Conservation (phyloP, 23 tunicate species). For the Clavelina lepadiformis region DNA sequence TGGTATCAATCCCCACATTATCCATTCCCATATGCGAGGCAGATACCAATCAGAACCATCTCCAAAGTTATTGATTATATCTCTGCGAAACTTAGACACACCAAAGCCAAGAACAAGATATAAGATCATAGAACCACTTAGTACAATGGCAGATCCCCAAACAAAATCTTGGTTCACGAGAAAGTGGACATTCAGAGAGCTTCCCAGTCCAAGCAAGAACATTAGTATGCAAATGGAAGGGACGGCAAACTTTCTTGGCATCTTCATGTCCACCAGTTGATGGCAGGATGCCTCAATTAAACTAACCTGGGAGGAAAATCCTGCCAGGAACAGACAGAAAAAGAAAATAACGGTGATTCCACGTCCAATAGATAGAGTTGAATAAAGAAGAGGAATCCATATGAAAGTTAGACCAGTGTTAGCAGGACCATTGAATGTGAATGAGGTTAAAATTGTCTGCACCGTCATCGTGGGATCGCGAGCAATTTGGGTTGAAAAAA, state of each 20-base stretch:
- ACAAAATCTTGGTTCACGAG: slow-evolving; percentile 84
- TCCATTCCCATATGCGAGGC: slow-evolving; percentile 57
- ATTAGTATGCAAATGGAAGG: slow-evolving; percentile 50
- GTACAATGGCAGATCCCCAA: slow-evolving; percentile 80
- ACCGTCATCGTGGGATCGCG: slow-evolving; percentile 50
- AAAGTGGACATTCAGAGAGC: slow-evolving; percentile 60
- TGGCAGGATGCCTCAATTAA: slow-evolving; percentile 62
- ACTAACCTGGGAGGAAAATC: slow-evolving; percentile 67
- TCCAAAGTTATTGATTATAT: slow-evolving; percentile 48
- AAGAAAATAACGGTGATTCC: slow-evolving; percentile 61
- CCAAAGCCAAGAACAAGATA: slow-evolving; percentile 54
- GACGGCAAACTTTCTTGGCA: slow-evolving; percentile 66
- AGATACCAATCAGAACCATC: slow-evolving; percentile 69
- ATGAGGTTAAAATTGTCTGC: slow-evolving; percentile 38
- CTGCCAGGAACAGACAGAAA: slow-evolving; percentile 65
- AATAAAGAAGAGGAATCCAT: slow-evolving; percentile 72
- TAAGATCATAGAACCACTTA: slow-evolving; percentile 71
- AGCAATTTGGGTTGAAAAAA: slow-evolving; percentile 57
- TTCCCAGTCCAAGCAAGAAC: slow-evolving; percentile 71
- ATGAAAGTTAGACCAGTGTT: slow-evolving; percentile 87
- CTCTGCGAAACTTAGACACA: slow-evolving; percentile 41
- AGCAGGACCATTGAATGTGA: slow-evolving; percentile 79
- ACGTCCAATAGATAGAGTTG: slow-evolving; percentile 43
- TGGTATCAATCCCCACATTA: slow-evolving; percentile 48
- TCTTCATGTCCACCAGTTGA: slow-evolving; percentile 70